A percentile compares a stretch with the other conserved stretches of the same genome.
phyloP scores from a whole-genome alignment of 2,888 invertebrate genomes.

The Geotrupes spiniger region DNA sequence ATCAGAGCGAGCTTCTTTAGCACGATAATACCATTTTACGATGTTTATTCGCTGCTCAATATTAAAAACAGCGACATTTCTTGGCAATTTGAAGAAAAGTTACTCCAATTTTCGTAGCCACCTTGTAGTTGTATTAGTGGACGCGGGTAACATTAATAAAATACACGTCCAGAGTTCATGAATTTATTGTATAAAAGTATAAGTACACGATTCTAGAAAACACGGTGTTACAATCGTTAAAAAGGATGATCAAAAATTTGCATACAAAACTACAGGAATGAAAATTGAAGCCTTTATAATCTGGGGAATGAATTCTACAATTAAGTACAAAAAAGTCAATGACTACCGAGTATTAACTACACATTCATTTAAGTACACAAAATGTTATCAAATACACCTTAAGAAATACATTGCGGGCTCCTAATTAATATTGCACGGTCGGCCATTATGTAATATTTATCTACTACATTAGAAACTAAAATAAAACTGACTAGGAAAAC shows the following conservation, averaged over 20 bases:
- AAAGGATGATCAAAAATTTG: conserved; percentile 25
- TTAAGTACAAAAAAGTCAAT: conserved; percentile 24
- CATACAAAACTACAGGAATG: conserved; percentile 33
- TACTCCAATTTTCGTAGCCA: too few species aligned
- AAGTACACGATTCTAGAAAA: conserved; percentile 39
- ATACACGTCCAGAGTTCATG: too few species aligned
- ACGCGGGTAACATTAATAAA: too few species aligned
- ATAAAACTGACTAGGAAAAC: conserved; percentile 41
- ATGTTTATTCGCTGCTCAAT: too few species aligned
- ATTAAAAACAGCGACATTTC: too few species aligned
- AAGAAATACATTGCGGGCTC: background rate
- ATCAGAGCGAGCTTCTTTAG: too few species aligned
- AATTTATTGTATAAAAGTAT: conserved; percentile 37
- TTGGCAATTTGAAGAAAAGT: too few species aligned
- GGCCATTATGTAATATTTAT: conserved; percentile 29
- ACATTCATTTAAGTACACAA: conserved; percentile 23
- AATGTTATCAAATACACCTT: too few species aligned
- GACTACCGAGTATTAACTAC: conserved; percentile 1
- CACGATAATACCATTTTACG: too few species aligned
- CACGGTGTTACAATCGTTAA: conserved; percentile 30
- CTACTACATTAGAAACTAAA: conserved; percentile 2
- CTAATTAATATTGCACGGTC: conserved; percentile 39
- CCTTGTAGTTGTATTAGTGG: too few species aligned
- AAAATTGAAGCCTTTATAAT: conserved; percentile 30
- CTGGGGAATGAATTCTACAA: conserved; percentile 35